Evolutionary conservation across 1,140 invertebrate species (phyloP), one percentile per base, ranked within the genome.

Genomic region (Cotesia chilonis): DNA sequence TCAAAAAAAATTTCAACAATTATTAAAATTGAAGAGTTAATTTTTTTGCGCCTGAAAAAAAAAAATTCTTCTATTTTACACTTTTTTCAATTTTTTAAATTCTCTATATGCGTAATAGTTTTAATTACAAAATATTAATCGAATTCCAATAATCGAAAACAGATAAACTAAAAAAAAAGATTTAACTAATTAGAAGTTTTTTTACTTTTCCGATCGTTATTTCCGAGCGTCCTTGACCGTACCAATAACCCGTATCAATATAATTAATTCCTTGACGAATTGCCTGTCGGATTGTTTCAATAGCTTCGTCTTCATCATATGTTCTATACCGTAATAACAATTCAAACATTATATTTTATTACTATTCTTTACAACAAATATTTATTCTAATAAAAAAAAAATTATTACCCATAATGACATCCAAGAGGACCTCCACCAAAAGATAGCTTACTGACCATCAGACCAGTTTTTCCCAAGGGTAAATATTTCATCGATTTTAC

Each of bases 201-300:
- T 61, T 74, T 75, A 95, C 94, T 88, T 94, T 92, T 75, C 96
- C 97, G 7, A 98, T 84, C 36, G 94, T 85, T 75, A 87, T 87
- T 86, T 98, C 96, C 0, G 94, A 92, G 54, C 87, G 89, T 4
- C 96, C 94, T 87, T 95, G 94, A 0, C 96, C 96, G 83, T 98
- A 98, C 90, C 92, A 97, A 0, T 95, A 95, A 1, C 92, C 93
- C 0, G 95, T 97, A 82, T 98, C 96, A 65, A 98, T 92, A 75
- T 95, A 96, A 88, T 98, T 98, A 17, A 98, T 89, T 1, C 96
- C 96, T 41, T 85, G 87, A 80, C 90, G 92, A 14, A 98, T 84
- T 4, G 92, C 92, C 75, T 91, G 85, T 55, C 89, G 87, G 51
- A 98, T 88, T 0, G 93, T 90, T 63, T 90, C 81, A 68, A 93